Evolutionary conservation across 2,888 invertebrate species (phyloP), one percentile per base, ranked within the genome.

Genomic region (Apotomis capreana): DNA sequence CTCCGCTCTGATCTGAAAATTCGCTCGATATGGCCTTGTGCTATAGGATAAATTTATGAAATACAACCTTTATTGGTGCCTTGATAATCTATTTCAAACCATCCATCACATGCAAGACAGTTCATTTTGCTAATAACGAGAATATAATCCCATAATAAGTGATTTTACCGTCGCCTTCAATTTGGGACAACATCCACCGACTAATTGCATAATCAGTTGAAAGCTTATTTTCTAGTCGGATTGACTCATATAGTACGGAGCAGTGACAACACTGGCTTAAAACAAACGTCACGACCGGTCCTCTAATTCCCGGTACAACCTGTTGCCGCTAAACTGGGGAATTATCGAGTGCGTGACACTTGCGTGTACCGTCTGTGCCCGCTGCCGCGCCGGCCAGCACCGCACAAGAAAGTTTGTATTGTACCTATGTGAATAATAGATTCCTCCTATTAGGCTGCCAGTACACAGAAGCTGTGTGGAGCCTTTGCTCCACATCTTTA

Each of bases 271-370:
- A 49, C 65, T 13, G 26, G 54, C 61, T 70, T 61, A 40, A 65
- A 71, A 67, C 70, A 71, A 70, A 71, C 67, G 40, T 67, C 67
- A 67, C 55, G 64, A 40, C 54, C 70, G 12, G 64, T 69, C 68
- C 61, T 55, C 70, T 71, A 84, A 82, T 83, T 83, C 80, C 79
- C 75, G 69, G 80, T 81, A 85, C 84, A 84, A 85, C 87, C 84
- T 87, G 88, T 88, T 88, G 87, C 86, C 70, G 60, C 70, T 70
- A 70, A 70, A 65, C 70, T 46, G 70, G 37, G 51, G 60, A 70
- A 70, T 65, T 65, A 65, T 70, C 59, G 70, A 70, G 65, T 61
- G 8, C 59, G 54, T 70, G 59, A 59, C 65, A 65, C 36, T 84
- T 83, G 83, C 79, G 78, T 82, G 80, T 58, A 46, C 36, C 52